A percentile compares a stretch with the other conserved stretches of the same genome.
Conservation (phyloP, 2,888 invertebrate species). For the Oscheius sp. region DNA sequence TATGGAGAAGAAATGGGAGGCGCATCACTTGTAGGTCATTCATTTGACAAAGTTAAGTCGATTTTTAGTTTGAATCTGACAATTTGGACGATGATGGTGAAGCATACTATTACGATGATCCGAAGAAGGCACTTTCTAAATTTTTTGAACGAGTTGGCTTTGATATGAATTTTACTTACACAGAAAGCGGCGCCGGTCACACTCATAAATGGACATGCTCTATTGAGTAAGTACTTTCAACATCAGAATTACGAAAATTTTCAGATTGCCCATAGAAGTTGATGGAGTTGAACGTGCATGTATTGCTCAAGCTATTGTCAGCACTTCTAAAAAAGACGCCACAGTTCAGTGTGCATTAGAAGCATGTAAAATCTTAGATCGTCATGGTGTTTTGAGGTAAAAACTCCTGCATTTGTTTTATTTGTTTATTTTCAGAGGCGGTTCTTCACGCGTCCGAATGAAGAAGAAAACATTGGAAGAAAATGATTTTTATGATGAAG, state of each 20-base stretch:
- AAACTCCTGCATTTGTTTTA: background rate
- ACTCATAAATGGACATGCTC: slow-evolving; percentile 85
- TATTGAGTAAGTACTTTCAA: slow-evolving; percentile 75
- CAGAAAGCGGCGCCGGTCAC: slow-evolving; percentile 85
- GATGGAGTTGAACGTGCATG: slow-evolving; percentile 54
- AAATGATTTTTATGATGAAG: slow-evolving; percentile 91
- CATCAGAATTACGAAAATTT: slow-evolving; percentile 5
- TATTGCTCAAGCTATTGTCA: slow-evolving; percentile 55
- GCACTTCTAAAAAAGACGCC: slow-evolving; percentile 61
- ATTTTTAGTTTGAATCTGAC: slow-evolving; percentile 44
- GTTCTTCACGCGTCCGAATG: slow-evolving; percentile 46
- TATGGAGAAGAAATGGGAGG: slow-evolving; percentile 47
- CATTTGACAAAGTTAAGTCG: background rate
- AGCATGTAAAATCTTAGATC: slow-evolving; percentile 90
- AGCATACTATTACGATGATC: slow-evolving; percentile 90
- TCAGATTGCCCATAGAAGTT: slow-evolving; percentile 59
- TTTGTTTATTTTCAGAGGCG: slow-evolving; percentile 36
- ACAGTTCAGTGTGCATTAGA: slow-evolving; percentile 87
- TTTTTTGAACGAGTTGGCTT: slow-evolving; percentile 92
- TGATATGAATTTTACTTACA: slow-evolving; percentile 82
- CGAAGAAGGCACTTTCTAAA: slow-evolving; percentile 90
- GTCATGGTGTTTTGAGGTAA: slow-evolving; percentile 82
- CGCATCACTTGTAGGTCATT: slow-evolving; percentile 1
- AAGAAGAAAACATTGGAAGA: slow-evolving; percentile 59
- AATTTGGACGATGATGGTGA: slow-evolving; percentile 78